These are phyloP conservation scores for Antechinus flavipes DNA, from an alignment of 2,113 vertebrate genomes.

Conservation along the genomic window DNA sequence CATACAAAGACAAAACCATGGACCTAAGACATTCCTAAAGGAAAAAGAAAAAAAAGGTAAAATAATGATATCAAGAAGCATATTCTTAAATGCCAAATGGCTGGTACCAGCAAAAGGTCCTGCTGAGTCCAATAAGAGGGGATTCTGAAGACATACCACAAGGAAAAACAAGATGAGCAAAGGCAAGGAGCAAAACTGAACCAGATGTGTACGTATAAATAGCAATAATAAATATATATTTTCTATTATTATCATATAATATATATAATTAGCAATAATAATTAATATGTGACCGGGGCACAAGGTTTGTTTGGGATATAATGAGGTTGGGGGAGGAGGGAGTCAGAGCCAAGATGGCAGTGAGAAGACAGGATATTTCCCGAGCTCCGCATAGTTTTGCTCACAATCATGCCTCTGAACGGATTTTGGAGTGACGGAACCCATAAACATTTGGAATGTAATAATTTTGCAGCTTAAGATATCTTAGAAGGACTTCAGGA, in stretches of 20 bases:
- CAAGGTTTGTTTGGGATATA: not conserved
- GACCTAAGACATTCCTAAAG: not conserved
- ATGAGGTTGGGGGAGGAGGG: not conserved
- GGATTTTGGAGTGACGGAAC: too few species aligned
- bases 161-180: not conserved
- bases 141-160: not conserved
- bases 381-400: too few species aligned
- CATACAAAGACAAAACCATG: not conserved
- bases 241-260: too few species aligned
- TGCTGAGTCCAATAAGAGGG: not conserved
- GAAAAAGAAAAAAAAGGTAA: not conserved
- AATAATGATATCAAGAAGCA: not conserved
- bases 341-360: too few species aligned
- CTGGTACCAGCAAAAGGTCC: not conserved
- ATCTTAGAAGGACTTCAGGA: too few species aligned
- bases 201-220: not conserved
- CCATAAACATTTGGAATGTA: too few species aligned
- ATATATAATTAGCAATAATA: not conserved
- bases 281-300: not conserved
- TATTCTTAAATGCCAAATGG: not conserved
- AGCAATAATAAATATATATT: not conserved
- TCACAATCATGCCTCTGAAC: too few species aligned
- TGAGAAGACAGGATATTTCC: too few species aligned
- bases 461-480: too few species aligned
- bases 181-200: not conserved